Base-by-base conservation (phyloP, 2,113 vertebrate genomes). In the Cephalopterus ornatus region DNA sequence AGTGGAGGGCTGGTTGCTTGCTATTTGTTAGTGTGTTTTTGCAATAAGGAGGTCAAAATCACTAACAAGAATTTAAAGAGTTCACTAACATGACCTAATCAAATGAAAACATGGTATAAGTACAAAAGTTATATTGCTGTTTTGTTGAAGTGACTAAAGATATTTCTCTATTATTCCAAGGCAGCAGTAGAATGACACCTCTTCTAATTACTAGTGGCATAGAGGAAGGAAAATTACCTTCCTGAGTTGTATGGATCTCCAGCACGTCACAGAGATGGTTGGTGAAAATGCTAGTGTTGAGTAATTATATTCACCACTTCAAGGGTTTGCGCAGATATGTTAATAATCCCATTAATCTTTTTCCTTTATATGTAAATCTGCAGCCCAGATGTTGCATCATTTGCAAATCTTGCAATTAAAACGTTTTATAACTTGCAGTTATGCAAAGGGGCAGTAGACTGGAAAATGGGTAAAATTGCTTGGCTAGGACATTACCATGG, bases 271-370 rank as follows among this genome's bases (percentile, higher is more conserved):
- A 70, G 8, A 74, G 71, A 88, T 96, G 37, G 95, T 90, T 83
- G 88, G 87, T 95, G 87, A 89, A 97, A 95, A 93, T 68, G 66
- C 81, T 92, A 62, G 72, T 94, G 84, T 98, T 96, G 94, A 95
- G 89, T 97, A 98, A 98, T 98, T 98, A 96, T 93, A 96, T 98
- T 97, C 94, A 96, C 96, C 95, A 98, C 96, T 94, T 97, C 92
- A 97, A 97, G 96, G 94, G 83, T 98, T 98, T 97, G 96, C 95
- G 97, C 85, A 94, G 95, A 98, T 98, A 98, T 98, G 98, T 96
- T 99, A 98, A 99, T 98, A 97, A 97, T 91, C 74, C 96, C 93
- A 98, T 98, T 98, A 98, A 98, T 98, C 98, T 98, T 98, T 92
- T 98, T 97, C 96, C 97, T 97, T 98, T 97, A 96, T 97, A 98